These are phyloP conservation scores for Brachionus plicatilis DNA, from an alignment of 1,140 invertebrate species.

Conservation along the genomic window DNA sequence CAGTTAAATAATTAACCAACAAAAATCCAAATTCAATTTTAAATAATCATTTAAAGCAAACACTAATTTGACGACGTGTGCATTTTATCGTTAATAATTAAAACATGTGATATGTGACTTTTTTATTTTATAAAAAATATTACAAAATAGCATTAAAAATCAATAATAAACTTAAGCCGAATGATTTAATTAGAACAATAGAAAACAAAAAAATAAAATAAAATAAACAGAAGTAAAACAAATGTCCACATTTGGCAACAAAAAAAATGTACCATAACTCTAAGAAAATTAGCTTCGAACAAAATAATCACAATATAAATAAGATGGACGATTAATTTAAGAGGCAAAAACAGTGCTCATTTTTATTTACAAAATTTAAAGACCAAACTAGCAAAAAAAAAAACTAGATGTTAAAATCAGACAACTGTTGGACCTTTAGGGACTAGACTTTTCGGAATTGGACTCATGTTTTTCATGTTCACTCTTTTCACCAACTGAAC, in stretches of 20 bases:
- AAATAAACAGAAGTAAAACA: not conserved
- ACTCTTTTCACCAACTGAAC: not conserved
- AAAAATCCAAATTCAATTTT: not conserved
- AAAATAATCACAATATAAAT: constrained; percentile 20
- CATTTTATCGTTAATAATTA: not conserved
- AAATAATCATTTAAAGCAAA: not conserved
- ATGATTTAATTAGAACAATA: not conserved
- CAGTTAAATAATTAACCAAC: not conserved
- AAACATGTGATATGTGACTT: constrained; percentile 20
- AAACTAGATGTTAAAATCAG: not conserved
- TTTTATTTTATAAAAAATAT: constrained; percentile 19
- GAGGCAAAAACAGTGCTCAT: not conserved
- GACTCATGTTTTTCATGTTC: not conserved
- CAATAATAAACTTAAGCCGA: not conserved
- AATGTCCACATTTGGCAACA: not conserved
- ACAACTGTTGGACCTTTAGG: not conserved
- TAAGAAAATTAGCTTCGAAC: not conserved
- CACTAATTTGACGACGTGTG: not conserved
- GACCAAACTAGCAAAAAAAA: not conserved
- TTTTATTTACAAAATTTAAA: not conserved
- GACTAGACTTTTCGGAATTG: not conserved
- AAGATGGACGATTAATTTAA: constrained; percentile 25
- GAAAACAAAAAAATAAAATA: not conserved
- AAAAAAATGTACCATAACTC: constrained; percentile 6
- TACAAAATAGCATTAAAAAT: constrained; percentile 30